Evolutionary conservation across 1,140 invertebrate species (phyloP).

Genomic region (Capitella teleta): DNA sequence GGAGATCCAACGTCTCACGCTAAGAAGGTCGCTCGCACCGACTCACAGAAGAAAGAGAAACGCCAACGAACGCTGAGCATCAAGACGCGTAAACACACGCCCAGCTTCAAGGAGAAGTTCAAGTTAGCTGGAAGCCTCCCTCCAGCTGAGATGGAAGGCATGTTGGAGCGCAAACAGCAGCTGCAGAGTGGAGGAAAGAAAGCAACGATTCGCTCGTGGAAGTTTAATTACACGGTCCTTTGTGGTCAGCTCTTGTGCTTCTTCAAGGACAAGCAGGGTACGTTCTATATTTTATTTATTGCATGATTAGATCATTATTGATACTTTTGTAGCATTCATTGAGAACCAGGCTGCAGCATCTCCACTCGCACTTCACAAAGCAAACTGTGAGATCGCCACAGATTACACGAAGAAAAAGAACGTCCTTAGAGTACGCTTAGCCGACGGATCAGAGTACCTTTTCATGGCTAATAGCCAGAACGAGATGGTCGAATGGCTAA

Average conservation of each 20-base stretch:
- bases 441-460: slow-evolving; percentile 85
- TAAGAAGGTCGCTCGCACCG: slow-evolving; percentile 12
- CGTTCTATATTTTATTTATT: slow-evolving; percentile 3
- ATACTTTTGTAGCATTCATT: slow-evolving; percentile 51
- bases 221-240: slow-evolving; percentile 84
- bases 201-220: slow-evolving; percentile 90
- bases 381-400: slow-evolving; percentile 64
- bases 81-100: slow-evolving; percentile 71
- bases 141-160: slow-evolving; percentile 81
- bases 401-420: slow-evolving; percentile 93
- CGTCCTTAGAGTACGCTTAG: slow-evolving; percentile 69
- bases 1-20: not conserved
- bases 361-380: slow-evolving; percentile 79
- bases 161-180: slow-evolving; percentile 89
- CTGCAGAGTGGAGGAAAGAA: slow-evolving; percentile 83
- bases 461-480: slow-evolving; percentile 63
- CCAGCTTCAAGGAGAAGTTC: slow-evolving; percentile 58
- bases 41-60: slow-evolving; percentile 47
- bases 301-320: not conserved
- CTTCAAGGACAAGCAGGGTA: slow-evolving; percentile 87
- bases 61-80: slow-evolving; percentile 79
- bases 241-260: slow-evolving; percentile 95
- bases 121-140: slow-evolving; percentile 55
- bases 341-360: slow-evolving; percentile 73
- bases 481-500: slow-evolving; percentile 83